Evolutionary conservation across 2,113 vertebrate genomes (phyloP).

Genomic region (Daboia siamensis): DNA sequence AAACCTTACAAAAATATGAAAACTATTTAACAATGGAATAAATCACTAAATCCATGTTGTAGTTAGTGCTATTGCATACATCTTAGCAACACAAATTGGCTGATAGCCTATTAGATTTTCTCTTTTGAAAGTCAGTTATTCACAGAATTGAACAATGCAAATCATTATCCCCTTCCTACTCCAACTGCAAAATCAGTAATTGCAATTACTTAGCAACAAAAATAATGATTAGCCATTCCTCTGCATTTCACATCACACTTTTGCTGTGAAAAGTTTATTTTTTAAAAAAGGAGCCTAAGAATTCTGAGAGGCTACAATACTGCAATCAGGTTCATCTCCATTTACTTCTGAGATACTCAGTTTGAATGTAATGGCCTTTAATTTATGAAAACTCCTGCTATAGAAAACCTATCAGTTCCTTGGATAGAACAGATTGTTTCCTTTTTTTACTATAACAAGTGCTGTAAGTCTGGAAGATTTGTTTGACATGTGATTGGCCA

Average conservation of each 20-base stretch:
- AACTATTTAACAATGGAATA: neutral
- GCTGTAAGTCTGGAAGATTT: neutral
- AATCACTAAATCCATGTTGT: neutral
- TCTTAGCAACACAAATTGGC: neutral
- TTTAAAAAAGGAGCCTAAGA: neutral
- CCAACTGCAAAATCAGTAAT: neutral
- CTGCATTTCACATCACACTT: neutral
- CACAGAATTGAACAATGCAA: neutral
- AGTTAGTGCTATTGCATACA: neutral
- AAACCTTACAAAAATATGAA: neutral
- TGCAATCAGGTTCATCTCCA: neutral
- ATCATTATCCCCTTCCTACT: neutral
- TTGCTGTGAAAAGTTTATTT: neutral
- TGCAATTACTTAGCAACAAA: neutral
- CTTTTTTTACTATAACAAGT: neutral
- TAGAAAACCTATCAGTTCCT: neutral
- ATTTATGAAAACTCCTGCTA: neutral
- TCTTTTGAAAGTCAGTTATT: neutral
- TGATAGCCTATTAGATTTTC: neutral
- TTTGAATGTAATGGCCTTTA: neutral
- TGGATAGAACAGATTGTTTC: neutral
- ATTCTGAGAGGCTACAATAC: neutral
- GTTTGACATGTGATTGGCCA: neutral
- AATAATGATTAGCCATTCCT: neutral
- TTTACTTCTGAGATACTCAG: neutral